Evolutionary conservation across 1,140 invertebrate genomes (phyloP), one percentile per base, ranked within the genome.

Genomic region (Stegodyphus mimosarum): DNA sequence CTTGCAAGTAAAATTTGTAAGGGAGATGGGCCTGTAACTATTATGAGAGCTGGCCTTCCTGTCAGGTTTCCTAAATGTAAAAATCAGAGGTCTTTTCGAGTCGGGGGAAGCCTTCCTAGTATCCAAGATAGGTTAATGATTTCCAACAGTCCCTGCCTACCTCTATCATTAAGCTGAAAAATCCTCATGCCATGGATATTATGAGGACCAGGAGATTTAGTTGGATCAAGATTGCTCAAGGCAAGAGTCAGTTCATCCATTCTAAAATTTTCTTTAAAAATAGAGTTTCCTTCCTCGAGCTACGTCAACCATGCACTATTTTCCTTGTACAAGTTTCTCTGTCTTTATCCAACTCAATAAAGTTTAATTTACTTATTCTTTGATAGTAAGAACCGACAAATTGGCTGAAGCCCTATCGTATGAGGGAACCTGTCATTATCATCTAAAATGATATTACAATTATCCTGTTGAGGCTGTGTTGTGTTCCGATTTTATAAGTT

Each of bases 401-500:
- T 67, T 67, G 1, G 64, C 64, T 7, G 64, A 67, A 18, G 6
- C n/a, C n/a, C 6, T 67, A n/a, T 67, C n/a, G 15, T 67, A 2
- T 7, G 64, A 67, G 17, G 64, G 5, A n/a, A 66, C n/a, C n/a
- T 67, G 13, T 17, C 17, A 7, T 67, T 67, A 15, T 67, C 17
- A 17, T 50, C 69, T 49, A 71, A 11, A 6, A 71, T 48, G 69
- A 6, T 50, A 50, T 71, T 71, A n/a, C 69, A 71, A 6, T 71
- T 48, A 9, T 71, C 69, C 48, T 71, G 49, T 71, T 71, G 69
- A 10, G 48, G 69, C n/a, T 71, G 69, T 13, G 48, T 49, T 49
- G 69, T 49, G 49, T 33, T 71, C 49, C 6, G 69, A 71, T 71
- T 71, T 71, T n/a, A 71, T 49, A 71, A 49, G 69, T 71, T 71